phyloP scores from a whole-genome alignment of 2,113 vertebrate genomes.

The Dipodomys spectabilis region DNA sequence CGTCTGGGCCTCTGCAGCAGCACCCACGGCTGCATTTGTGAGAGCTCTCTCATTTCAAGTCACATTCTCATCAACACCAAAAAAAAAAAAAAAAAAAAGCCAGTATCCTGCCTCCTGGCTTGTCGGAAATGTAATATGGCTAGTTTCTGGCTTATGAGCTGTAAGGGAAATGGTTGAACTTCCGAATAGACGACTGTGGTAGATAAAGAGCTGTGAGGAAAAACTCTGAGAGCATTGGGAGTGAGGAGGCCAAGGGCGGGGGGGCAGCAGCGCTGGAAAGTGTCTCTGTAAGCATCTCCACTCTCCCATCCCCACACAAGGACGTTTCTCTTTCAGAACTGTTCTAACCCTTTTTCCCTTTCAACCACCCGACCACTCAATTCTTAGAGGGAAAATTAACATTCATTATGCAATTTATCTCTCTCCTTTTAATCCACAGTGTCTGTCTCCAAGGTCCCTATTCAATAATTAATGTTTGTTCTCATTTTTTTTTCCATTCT shows the following conservation, averaged over 20 bases:
- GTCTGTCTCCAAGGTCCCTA: slow-evolving; percentile 77
- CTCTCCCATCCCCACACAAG: slow-evolving; percentile 8
- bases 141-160: neutral
- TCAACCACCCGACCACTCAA: slow-evolving; percentile 72
- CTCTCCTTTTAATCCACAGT: slow-evolving; percentile 81
- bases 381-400: slow-evolving; percentile 80
- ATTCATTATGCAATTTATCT: slow-evolving; percentile 79
- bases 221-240: neutral
- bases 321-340: slow-evolving; percentile 74
- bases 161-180: neutral
- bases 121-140: neutral
- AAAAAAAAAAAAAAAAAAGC: neutral
- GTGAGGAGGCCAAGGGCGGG: slow-evolving; percentile 7
- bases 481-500: slow-evolving; percentile 77
- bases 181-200: neutral
- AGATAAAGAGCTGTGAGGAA: slow-evolving; percentile 23
- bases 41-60: neutral
- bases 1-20: neutral
- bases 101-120: neutral
- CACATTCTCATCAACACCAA: neutral
- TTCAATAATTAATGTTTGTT: slow-evolving; percentile 83
- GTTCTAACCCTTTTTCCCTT: slow-evolving; percentile 67
- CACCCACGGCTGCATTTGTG: neutral
- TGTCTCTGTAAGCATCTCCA: slow-evolving; percentile 21
- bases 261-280: neutral